A percentile compares a stretch with the other conserved stretches of the same genome.
Conservation (phyloP, 23 tunicate genomes). For the Styela clava region DNA sequence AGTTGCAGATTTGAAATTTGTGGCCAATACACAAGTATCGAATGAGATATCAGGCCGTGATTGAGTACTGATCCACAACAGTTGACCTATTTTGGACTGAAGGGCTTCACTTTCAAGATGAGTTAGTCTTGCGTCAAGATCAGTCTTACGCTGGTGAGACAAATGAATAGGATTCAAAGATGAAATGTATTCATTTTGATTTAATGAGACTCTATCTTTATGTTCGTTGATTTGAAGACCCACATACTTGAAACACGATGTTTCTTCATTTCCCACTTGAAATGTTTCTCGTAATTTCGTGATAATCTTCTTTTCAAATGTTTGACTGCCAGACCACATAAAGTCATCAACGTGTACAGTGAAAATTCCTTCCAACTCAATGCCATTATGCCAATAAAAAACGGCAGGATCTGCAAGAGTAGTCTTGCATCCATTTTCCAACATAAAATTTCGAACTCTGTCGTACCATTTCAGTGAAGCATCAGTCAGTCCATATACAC, state of each 20-base stretch:
- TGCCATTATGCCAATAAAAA: no score
- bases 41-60: conserved; percentile 20
- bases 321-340: conserved; percentile 13
- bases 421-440: not conserved
- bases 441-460: conserved; percentile 21
- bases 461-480: conserved; percentile 17
- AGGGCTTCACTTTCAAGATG: not conserved
- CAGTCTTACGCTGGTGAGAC: no score
- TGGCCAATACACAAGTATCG: no score
- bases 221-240: conserved; percentile 12
- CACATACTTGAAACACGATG: not conserved
- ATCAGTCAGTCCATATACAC: conserved; percentile 14
- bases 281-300: not conserved
- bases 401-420: no score
- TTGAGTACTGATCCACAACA: no score
- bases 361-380: conserved; percentile 4
- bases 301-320: not conserved
- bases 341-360: conserved; percentile 25
- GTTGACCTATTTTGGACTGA: no score
- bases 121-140: no score
- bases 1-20: no score
- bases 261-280: not conserved
- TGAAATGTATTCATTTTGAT: conserved; percentile 12
- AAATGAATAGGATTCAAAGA: not conserved
- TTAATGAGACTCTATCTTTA: not conserved